Base-by-base conservation (phyloP, 2,888 invertebrate species). In the Spodoptera picta region DNA sequence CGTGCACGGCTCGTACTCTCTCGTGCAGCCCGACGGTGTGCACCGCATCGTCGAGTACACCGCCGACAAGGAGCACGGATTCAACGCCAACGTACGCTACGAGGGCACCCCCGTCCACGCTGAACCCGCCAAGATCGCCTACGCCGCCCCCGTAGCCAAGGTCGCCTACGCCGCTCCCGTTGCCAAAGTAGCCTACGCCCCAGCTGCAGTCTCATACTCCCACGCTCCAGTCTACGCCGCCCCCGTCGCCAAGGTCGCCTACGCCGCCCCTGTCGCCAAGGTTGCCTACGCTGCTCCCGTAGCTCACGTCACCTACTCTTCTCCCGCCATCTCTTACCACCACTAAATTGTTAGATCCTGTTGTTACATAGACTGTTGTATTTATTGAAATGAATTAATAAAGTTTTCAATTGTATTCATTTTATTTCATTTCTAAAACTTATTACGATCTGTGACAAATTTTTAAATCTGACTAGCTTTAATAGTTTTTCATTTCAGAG, bases 11-110 rank as follows among this genome's bases (percentile, higher is more conserved):
- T 92, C 90, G 43, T 94, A 95, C 88, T 93, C 95, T 2, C 88
- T 95, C 19, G 86, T 95, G 46, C 94, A 95, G 65, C 93, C 94
- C 65, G 95, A 95, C 62, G 94, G 95, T 1, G 88, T 91, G 49
- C 89, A 84, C 79, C 91, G 94, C 69, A 89, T 94, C 63, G 94
- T 95, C 5, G 92, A 93, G 60, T 94, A 94, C 88, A 90, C 91
- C 79, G 83, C 93, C 43, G 93, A 94, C 83, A 88, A 87, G 64
- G 87, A 84, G 62, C 81, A 91, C 80, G 95, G 94, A 45, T 95
- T 94, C 87, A 93, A 92, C 86, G 94, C 94, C 42, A 77, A 86
- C 61, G 94, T 94, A 24, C 90, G 90, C 47, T 93, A 93, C 75
- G 93, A 94, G 74, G 92, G 93, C 10, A 86, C 88, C 31, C 89